Percentiles rank a stretch among this genome's conserved stretches.
phyloP scores from a whole-genome alignment of 2,113 vertebrate species.

The Centropus bengalensis region DNA sequence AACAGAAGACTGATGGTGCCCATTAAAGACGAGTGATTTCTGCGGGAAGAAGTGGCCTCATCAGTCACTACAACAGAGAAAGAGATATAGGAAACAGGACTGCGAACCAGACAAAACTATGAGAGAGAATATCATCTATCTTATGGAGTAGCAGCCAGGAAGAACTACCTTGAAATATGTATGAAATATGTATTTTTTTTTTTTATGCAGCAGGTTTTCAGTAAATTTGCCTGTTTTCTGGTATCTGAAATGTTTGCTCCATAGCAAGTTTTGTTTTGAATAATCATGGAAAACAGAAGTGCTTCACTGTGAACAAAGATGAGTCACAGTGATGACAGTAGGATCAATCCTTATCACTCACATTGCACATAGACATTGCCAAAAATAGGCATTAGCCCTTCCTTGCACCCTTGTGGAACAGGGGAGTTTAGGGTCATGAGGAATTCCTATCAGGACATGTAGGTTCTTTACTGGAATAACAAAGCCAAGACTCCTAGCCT shows the following conservation, averaged over 20 bases:
- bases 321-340: not conserved
- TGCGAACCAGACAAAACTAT: not conserved
- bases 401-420: not conserved
- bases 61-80: not conserved
- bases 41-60: not conserved
- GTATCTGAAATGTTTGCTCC: not conserved
- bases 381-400: not conserved
- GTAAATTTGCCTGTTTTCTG: not conserved
- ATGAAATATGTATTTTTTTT: not conserved
- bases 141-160: not conserved
- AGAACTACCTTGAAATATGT: not conserved
- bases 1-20: not conserved
- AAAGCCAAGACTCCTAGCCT: not conserved
- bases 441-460: not conserved
- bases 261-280: not conserved
- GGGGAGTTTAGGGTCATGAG: not conserved
- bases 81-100: not conserved
- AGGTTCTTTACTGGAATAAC: not conserved
- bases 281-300: not conserved
- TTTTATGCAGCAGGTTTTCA: not conserved
- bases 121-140: not conserved
- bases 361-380: not conserved
- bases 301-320: not conserved
- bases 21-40: conserved; percentile 21
- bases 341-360: not conserved